Conservation (phyloP, 2,888 invertebrate species). For the Schizotus pectinicornis region DNA sequence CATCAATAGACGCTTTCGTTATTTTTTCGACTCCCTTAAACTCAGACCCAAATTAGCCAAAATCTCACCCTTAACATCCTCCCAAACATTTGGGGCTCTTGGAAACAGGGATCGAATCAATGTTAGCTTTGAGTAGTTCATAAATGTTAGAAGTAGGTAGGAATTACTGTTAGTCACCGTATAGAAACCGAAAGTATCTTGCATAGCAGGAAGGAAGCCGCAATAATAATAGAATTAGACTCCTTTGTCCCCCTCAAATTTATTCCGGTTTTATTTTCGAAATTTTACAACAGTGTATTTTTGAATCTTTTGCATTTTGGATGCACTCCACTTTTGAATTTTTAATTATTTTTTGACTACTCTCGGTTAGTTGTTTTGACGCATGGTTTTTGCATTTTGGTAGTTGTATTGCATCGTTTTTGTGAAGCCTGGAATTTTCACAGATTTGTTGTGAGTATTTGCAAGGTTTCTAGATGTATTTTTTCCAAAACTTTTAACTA, state of each 20-base stretch:
- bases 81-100: too few species aligned
- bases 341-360: neutral
- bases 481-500: neutral
- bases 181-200: neutral
- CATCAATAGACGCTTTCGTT: conserved; percentile 11
- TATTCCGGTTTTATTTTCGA: too few species aligned
- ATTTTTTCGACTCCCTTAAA: neutral
- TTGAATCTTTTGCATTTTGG: neutral
- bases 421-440: neutral
- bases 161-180: neutral
- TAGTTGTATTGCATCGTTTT: neutral
- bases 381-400: neutral
- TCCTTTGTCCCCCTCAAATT: too few species aligned
- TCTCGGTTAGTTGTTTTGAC: too few species aligned
- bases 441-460: neutral
- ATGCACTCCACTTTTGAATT: neutral
- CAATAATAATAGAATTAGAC: too few species aligned
- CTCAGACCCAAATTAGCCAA: too few species aligned
- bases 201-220: too few species aligned
- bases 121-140: neutral
- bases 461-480: neutral
- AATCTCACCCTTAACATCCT: conserved; percentile 8
- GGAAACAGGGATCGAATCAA: too few species aligned
- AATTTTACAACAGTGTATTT: too few species aligned
- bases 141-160: neutral